A percentile compares a stretch with the other conserved stretches of the same genome.
Evolutionary conservation across 2,888 invertebrate genomes (phyloP).

Genomic region (Exocentrus adspersus): DNA sequence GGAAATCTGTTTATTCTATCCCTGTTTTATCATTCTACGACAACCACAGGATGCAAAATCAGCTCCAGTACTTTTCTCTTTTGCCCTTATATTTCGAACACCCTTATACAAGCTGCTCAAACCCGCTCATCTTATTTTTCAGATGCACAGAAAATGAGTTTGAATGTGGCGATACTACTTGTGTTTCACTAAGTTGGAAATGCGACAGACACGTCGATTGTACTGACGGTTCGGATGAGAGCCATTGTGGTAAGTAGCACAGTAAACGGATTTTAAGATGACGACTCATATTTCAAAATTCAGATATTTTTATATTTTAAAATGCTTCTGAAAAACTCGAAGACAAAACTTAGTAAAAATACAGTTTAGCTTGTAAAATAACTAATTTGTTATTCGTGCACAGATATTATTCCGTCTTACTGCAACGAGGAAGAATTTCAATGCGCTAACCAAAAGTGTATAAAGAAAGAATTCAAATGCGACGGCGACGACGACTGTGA

Average conservation of each 20-base stretch:
- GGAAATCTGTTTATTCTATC: no score
- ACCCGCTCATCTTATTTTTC: slow-evolving; percentile 33
- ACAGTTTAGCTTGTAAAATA: no score
- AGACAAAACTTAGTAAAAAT: no score
- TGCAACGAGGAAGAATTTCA: slow-evolving; percentile 81
- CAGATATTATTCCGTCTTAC: slow-evolving; percentile 66
- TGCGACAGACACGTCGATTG: slow-evolving; percentile 83
- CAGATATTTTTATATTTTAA: no score
- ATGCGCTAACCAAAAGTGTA: slow-evolving; percentile 78
- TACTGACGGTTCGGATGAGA: slow-evolving; percentile 78
- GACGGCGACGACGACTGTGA: slow-evolving; percentile 90
- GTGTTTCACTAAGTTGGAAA: slow-evolving; percentile 77
- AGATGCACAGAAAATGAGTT: slow-evolving; percentile 80
- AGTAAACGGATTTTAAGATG: not conserved
- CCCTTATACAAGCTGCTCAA: no score
- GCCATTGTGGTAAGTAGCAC: slow-evolving; percentile 71
- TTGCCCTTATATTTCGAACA: no score
- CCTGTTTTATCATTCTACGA: no score
- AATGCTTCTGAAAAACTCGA: no score
- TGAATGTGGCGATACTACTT: slow-evolving; percentile 77
- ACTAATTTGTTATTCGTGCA: no score
- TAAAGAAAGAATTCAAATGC: slow-evolving; percentile 79
- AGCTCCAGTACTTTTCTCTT: no score
- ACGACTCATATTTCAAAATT: not conserved
- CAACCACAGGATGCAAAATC: no score